Base-by-base conservation (phyloP, 2,113 vertebrate species). In the Strix uralensis region DNA sequence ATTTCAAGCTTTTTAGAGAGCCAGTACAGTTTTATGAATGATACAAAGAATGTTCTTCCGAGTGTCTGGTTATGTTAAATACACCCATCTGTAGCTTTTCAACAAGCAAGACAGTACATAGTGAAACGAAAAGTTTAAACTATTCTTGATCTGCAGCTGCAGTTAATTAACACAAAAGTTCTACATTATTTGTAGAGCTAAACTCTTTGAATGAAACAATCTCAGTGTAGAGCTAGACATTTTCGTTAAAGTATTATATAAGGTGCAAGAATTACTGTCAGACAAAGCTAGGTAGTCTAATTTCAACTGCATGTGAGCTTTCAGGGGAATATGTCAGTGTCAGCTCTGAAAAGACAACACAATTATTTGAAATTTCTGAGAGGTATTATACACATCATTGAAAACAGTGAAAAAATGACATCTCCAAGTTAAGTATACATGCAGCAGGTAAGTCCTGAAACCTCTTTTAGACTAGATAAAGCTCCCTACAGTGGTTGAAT, bases 131-230 rank as follows among this genome's bases (percentile, higher is more conserved):
- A 42, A 62, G 59, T 88, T 94, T 63, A 70, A 91, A 34, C 13
- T 72, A 10, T 52, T 58, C 72, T 86, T 1, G 1, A 57, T 88
- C 8, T 72, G 72, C 82, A 97, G 90, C 91, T 96, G 66, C 34
- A 81, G 30, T 85, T 94, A 92, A 93, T 92, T 94, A 92, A 49
- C 70, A 74, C 38, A 78, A 88, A 91, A 58, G 3, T 16, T n/a
- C 5, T 22, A 21, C 29, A 5, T 38, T 94, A 61, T 96, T 92
- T 96, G 66, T 92, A 85, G 32, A 85, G 62, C 42, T 73, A 26
- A 82, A 40, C 81, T 88, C 38, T 86, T 87, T 67, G n/a, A 62
- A 58, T 75, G 54, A 84, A 36, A 83, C 54, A n/a, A 85, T 87
- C 52, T 69, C 36, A 27, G 13, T 81, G 36, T 82, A 71, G 47